Evolutionary conservation across 2,113 vertebrate genomes (phyloP).

Genomic region (Eurystomus gularis): DNA sequence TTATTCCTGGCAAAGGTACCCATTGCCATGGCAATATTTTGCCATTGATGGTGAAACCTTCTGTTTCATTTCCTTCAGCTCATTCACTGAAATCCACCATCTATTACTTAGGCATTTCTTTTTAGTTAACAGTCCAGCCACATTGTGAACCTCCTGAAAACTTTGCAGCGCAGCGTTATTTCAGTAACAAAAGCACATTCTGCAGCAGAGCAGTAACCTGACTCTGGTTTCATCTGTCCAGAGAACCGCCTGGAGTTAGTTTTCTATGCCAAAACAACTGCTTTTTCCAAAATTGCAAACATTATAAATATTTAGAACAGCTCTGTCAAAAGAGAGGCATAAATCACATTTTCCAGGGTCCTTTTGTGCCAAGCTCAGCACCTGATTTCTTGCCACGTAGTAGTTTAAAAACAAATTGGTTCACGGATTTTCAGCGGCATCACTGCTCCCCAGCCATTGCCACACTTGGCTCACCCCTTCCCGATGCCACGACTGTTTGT

Average conservation of each 20-base stretch:
- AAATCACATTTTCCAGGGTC: background rate
- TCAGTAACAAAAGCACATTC: slow-evolving; percentile 4
- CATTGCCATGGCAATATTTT: slow-evolving; percentile 56
- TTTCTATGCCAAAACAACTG: background rate
- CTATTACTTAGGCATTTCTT: slow-evolving; percentile 46
- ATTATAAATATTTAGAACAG: slow-evolving; percentile 7
- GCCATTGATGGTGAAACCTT: slow-evolving; percentile 10
- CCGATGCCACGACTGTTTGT: background rate
- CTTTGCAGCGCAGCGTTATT: background rate
- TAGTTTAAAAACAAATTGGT: background rate
- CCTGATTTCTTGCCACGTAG: background rate
- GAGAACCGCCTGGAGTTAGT: background rate
- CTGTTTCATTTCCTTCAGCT: slow-evolving; percentile 41
- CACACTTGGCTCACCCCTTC: background rate
- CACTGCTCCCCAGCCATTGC: background rate
- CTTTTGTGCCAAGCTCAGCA: background rate
- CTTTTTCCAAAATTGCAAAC: background rate
- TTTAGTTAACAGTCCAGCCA: slow-evolving; percentile 39
- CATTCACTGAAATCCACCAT: slow-evolving; percentile 44
- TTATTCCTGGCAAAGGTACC: slow-evolving; percentile 48
- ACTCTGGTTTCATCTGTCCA: background rate
- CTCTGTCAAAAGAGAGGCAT: background rate
- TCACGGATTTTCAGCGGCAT: background rate
- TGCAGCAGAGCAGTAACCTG: slow-evolving; percentile 7
- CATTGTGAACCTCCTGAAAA: slow-evolving; percentile 13